Evolutionary conservation across 2,888 invertebrate genomes (phyloP).

Genomic region (Mellilla xanthometata): DNA sequence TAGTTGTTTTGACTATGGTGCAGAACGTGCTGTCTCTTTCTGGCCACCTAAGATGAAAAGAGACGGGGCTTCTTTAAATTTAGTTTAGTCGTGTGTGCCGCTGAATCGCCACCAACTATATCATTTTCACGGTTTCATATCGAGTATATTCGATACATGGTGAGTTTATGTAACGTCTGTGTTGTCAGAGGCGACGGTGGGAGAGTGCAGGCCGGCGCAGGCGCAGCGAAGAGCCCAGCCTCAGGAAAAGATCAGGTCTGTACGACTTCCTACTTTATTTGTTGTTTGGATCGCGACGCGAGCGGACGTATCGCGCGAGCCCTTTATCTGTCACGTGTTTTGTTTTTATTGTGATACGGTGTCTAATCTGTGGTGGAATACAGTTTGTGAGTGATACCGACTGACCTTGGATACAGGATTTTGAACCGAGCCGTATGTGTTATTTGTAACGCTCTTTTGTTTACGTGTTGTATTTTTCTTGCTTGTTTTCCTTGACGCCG

Average conservation of each 20-base stretch:
- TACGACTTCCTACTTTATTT: slow-evolving; percentile 66
- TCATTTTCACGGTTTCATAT: too few relatives aligned
- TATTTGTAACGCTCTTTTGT: neutral
- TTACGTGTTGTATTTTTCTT: neutral
- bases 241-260: slow-evolving; percentile 74
- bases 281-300: slow-evolving; percentile 46
- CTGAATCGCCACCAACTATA: too few relatives aligned
- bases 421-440: neutral
- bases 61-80: too few relatives aligned
- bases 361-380: neutral
- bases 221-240: slow-evolving; percentile 59
- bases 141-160: slow-evolving; percentile 35
- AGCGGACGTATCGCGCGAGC: slow-evolving; percentile 44
- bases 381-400: slow-evolving; percentile 23
- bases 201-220: slow-evolving; percentile 65
- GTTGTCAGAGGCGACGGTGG: slow-evolving; percentile 68
- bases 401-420: slow-evolving; percentile 23
- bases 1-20: too few relatives aligned
- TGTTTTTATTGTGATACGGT: slow-evolving; percentile 1
- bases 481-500: too few relatives aligned
- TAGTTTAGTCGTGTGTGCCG: too few relatives aligned
- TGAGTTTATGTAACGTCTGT: slow-evolving; percentile 61
- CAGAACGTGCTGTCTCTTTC: too few relatives aligned
- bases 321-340: slow-evolving; percentile 26
- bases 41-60: too few relatives aligned